Evolutionary conservation across 2,888 invertebrate genomes (phyloP), one percentile per base, ranked within the genome.

Genomic region (Omphaloscelis lunosa): DNA sequence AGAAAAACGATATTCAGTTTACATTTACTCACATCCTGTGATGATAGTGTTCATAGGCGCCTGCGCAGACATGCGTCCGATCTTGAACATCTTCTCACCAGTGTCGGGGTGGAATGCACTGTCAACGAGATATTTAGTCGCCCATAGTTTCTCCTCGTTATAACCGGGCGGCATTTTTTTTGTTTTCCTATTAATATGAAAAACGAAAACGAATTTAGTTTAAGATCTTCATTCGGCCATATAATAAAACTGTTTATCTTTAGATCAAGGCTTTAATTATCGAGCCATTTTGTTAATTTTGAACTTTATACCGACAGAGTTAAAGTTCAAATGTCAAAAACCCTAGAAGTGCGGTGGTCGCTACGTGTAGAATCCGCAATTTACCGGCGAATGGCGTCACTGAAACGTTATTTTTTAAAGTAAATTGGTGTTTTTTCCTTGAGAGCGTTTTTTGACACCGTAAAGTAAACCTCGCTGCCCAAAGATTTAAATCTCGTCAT

Each of bases 41-140:
- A 99, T 99, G 67, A 98, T 93, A 97, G 99, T 99, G 95, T 99
- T 99, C 98, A 99, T 99, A 0, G 99, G 99, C 63, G 99, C 99
- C 95, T 99, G 99, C 0, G 99, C 99, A 2, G 99, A 98, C 99
- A 99, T 99, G 71, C 99, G 97, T 0, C 99, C 99, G 75, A 99
- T 97, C 15, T 98, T 94, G 61, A 98, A 93, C 98, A 99, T 99
- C 95, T 99, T 99, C 93, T 99, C 99, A 1, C 99, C 99, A 0
- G 99, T 99, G 92, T 99, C 99, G 0, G 99, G 99, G 95, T 99
- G 99, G 94, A 97, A 99, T 0, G 99, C 99, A 56, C 99, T 99
- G 95, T 99, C 99, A 95, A 99, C 99, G 23, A 99, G 94, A 91
- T 98, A 98, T 95, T 99, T 99, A 23, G 98, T 98, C 62, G 96